phyloP scores from a whole-genome alignment of 2,797 vertebrate species.

The Phoeniculus purpureus region DNA sequence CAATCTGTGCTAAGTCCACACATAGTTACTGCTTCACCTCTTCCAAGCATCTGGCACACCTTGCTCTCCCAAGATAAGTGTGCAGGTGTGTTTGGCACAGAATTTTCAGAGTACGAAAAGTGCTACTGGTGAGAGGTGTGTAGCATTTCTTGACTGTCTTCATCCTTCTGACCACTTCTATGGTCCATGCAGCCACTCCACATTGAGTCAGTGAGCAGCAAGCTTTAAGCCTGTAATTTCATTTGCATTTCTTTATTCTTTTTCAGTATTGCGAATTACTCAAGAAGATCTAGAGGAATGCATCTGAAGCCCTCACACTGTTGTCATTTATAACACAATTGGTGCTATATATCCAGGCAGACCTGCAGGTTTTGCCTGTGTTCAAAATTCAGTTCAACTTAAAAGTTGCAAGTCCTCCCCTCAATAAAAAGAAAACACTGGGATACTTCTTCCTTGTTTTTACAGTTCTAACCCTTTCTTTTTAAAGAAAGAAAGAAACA shows the following conservation, averaged over 20 bases:
- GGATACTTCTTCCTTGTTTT: background rate
- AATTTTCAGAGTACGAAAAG: background rate
- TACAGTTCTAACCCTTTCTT: background rate
- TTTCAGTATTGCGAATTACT: background rate
- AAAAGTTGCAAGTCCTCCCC: background rate
- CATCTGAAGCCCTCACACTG: background rate
- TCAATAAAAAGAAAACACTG: background rate
- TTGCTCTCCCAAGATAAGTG: background rate
- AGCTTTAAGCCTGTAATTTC: background rate
- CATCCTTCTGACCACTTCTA: background rate
- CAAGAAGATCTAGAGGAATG: background rate
- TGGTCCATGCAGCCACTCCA: background rate
- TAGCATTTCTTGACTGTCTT: background rate
- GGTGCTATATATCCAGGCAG: background rate
- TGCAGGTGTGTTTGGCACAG: background rate
- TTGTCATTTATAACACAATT: accelerated
- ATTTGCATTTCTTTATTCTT: background rate
- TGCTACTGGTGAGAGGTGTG: background rate
- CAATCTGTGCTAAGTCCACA: background rate
- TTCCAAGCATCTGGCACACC: background rate
- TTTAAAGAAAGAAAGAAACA: background rate
- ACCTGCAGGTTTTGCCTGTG: background rate
- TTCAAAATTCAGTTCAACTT: background rate
- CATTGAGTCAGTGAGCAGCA: background rate
- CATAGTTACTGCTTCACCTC: background rate